phyloP scores from a whole-genome alignment of 2,888 invertebrate species.

The Hypsopygia costalis region DNA sequence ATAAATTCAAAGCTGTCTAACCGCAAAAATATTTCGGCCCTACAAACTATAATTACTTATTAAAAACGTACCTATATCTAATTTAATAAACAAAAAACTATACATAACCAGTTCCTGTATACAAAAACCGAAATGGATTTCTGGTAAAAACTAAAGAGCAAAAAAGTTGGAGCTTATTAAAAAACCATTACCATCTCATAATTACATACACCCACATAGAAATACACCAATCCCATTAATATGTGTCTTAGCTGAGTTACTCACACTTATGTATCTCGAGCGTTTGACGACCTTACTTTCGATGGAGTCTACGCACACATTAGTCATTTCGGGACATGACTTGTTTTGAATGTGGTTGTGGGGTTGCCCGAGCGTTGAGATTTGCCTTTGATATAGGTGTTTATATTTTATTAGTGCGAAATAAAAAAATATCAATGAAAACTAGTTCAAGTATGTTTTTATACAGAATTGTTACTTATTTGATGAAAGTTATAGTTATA shows the following conservation, averaged over 20 bases:
- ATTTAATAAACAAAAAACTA: conserved; percentile 6
- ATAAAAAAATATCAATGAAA: no score
- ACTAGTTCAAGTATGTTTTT: no score
- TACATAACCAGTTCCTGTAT: conserved; percentile 14
- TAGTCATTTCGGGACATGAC: conserved; percentile 22
- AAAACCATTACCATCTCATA: conserved; percentile 72
- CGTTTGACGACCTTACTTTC: conserved; percentile 33
- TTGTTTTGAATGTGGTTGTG: conserved; percentile 31
- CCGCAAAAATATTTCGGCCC: neutral
- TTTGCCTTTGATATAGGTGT: conserved; percentile 20
- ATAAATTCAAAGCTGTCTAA: conserved; percentile 3
- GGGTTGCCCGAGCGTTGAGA: conserved; percentile 41
- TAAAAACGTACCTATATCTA: neutral
- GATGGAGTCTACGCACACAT: conserved; percentile 43
- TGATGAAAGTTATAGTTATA: no score
- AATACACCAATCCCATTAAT: conserved; percentile 70
- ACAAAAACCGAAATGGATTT: conserved; percentile 15
- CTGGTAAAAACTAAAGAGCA: conserved; percentile 28
- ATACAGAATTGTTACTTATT: no score
- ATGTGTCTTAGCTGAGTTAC: conserved; percentile 49
- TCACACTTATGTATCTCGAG: conserved; percentile 34
- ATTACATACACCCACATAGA: conserved; percentile 69
- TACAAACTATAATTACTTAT: neutral
- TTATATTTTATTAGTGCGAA: conserved; percentile 6
- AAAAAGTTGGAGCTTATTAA: conserved; percentile 66